Evolutionary conservation across 2,888 invertebrate genomes (phyloP).

Genomic region (Helicoverpa assulta): DNA sequence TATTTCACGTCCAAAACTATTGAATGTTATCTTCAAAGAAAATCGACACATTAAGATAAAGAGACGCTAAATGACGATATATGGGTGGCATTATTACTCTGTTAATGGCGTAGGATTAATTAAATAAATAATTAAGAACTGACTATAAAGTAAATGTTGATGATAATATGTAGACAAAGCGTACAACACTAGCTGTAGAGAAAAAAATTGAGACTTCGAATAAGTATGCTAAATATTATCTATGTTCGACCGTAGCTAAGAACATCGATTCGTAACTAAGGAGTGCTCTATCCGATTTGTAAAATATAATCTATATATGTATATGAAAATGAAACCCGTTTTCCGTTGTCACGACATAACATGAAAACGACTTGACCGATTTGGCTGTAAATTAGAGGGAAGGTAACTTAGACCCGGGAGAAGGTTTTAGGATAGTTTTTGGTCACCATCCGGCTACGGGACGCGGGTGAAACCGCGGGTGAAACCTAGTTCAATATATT

Average conservation of each 20-base stretch:
- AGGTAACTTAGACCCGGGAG: too few relatives aligned
- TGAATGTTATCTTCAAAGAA: conserved; percentile 19
- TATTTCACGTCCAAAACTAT: conserved; percentile 2
- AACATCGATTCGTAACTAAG: too few relatives aligned
- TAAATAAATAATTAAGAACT: conserved; percentile 1
- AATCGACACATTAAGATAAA: conserved; percentile 43
- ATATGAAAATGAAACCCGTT: too few relatives aligned
- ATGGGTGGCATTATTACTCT: conserved; percentile 6
- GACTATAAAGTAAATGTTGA: neutral
- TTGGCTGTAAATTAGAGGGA: too few relatives aligned
- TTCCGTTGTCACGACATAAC: too few relatives aligned
- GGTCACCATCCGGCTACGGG: too few relatives aligned
- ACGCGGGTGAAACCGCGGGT: too few relatives aligned
- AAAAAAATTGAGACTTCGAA: neutral
- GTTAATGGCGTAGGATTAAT: conserved; percentile 1
- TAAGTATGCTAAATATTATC: neutral
- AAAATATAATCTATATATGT: too few relatives aligned
- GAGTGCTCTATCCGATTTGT: too few relatives aligned
- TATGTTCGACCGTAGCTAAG: too few relatives aligned
- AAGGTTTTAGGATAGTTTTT: too few relatives aligned
- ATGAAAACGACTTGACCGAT: too few relatives aligned
- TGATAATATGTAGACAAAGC: neutral
- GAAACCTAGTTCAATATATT: neutral
- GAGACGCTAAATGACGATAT: conserved; percentile 16
- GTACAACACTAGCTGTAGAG: neutral